These are phyloP conservation scores for Aphaenogaster rudis DNA, from an alignment of 1,140 invertebrate genomes.

Conservation along the genomic window DNA sequence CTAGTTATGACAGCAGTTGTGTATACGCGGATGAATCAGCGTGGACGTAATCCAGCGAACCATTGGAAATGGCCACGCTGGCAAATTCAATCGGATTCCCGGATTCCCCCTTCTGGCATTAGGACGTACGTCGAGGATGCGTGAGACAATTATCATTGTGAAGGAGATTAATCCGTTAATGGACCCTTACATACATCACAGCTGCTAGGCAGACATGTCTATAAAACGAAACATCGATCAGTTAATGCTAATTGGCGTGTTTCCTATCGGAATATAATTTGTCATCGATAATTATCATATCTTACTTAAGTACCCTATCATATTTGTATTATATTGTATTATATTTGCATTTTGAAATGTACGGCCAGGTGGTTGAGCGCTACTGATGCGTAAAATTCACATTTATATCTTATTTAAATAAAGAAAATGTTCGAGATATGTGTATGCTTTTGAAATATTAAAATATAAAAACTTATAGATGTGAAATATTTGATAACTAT, in stretches of 20 bases:
- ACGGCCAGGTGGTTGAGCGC: background rate
- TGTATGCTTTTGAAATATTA: background rate
- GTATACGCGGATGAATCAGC: slow-evolving; percentile 71
- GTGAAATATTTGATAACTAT: background rate
- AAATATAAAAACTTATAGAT: background rate
- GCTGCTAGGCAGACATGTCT: slow-evolving; percentile 17
- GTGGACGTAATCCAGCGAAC: slow-evolving; percentile 64
- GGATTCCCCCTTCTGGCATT: background rate
- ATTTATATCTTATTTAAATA: slow-evolving; percentile 8
- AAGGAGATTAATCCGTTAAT: slow-evolving; percentile 59
- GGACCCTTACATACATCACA: slow-evolving; percentile 57
- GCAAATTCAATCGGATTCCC: slow-evolving; percentile 50
- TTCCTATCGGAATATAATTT: slow-evolving; percentile 36
- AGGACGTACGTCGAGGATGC: slow-evolving; percentile 27
- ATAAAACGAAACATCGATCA: slow-evolving; percentile 54
- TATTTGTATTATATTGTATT: background rate
- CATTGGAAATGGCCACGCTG: slow-evolving; percentile 68
- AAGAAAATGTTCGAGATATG: background rate
- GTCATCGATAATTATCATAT: slow-evolving; percentile 15
- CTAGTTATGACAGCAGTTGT: slow-evolving; percentile 70
- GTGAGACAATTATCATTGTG: slow-evolving; percentile 56
- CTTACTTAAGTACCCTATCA: background rate
- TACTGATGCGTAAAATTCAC: background rate
- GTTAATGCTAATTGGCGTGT: slow-evolving; percentile 34
- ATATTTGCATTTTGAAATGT: background rate